Conservation (phyloP, 1,140 invertebrate species). For the Araneus ventricosus region DNA sequence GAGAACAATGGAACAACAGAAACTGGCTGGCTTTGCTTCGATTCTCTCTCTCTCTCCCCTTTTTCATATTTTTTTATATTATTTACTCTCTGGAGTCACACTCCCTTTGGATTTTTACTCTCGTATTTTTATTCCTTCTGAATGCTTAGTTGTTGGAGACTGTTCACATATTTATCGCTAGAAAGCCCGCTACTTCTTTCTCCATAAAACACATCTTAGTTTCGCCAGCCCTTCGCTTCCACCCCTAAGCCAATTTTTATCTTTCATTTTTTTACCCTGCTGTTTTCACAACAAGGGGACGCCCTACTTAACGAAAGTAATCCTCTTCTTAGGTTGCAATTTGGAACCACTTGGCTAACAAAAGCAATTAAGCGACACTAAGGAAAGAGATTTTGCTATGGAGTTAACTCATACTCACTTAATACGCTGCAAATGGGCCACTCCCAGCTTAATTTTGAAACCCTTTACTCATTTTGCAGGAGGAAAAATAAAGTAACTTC, state of each 20-base stretch:
- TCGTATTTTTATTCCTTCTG: constrained; percentile 53
- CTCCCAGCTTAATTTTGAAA: too few species aligned
- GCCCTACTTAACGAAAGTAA: constrained; percentile 2
- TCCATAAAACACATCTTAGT: constrained; percentile 43
- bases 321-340: not conserved
- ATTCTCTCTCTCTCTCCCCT: not conserved
- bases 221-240: not conserved
- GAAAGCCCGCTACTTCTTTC: constrained; percentile 46
- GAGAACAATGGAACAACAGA: constrained; percentile 63
- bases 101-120: constrained; percentile 51
- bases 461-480: too few species aligned
- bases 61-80: constrained; percentile 61
- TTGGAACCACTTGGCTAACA: not conserved
- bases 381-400: not conserved
- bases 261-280: constrained; percentile 4
- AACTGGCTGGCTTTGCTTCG: constrained; percentile 57
- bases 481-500: too few species aligned
- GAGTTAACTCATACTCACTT: too few species aligned
- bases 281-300: not conserved
- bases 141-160: constrained; percentile 57
- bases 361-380: constrained; percentile 31
- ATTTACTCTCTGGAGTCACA: constrained; percentile 34
- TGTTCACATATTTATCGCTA: constrained; percentile 66
- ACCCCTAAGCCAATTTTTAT: constrained; percentile 17
- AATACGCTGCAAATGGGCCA: too few species aligned